Conservation (phyloP, 2,888 invertebrate species). For the Leptinotarsa haldemani region DNA sequence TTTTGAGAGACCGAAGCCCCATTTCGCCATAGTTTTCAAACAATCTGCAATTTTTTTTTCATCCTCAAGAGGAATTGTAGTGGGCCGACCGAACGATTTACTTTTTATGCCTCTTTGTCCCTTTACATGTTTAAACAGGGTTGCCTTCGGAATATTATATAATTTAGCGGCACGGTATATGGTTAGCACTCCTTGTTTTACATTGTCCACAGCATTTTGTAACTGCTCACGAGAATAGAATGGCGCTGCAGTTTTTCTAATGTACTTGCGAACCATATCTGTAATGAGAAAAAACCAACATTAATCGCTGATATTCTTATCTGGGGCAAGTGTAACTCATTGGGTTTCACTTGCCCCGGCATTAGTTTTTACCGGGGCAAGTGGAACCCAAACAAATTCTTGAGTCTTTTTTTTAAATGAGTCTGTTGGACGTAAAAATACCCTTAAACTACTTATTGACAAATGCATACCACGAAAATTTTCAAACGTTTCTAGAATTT, state of each 20-base stretch:
- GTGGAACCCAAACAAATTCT: slow-evolving; percentile 23
- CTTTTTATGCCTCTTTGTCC: slow-evolving; percentile 32
- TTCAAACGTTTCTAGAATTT: slow-evolving; percentile 19
- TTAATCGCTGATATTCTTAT: slow-evolving; percentile 9
- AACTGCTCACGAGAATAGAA: slow-evolving; percentile 24
- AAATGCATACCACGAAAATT: neutral
- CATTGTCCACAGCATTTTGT: slow-evolving; percentile 41
- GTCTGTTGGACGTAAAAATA: slow-evolving; percentile 19
- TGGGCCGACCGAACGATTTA: slow-evolving; percentile 28
- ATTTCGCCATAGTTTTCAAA: slow-evolving; percentile 25
- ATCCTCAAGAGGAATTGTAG: slow-evolving; percentile 29
- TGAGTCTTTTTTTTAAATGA: slow-evolving; percentile 21
- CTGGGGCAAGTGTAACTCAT: slow-evolving; percentile 22
- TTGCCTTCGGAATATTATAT: slow-evolving; percentile 36
- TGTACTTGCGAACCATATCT: slow-evolving; percentile 28
- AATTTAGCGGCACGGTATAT: slow-evolving; percentile 38
- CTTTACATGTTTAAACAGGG: slow-evolving; percentile 32
- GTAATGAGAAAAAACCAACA: slow-evolving; percentile 17
- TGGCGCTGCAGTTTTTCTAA: slow-evolving; percentile 19
- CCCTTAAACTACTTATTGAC: slow-evolving; percentile 6
- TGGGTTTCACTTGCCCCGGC: slow-evolving; percentile 20
- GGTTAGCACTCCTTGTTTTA: slow-evolving; percentile 36
- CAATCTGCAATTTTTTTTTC: neutral
- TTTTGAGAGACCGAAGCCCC: slow-evolving; percentile 29
- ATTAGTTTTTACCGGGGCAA: slow-evolving; percentile 18